Evolutionary conservation across 2,113 vertebrate genomes (phyloP), one percentile per base, ranked within the genome.

Genomic region (Loxodonta africana): DNA sequence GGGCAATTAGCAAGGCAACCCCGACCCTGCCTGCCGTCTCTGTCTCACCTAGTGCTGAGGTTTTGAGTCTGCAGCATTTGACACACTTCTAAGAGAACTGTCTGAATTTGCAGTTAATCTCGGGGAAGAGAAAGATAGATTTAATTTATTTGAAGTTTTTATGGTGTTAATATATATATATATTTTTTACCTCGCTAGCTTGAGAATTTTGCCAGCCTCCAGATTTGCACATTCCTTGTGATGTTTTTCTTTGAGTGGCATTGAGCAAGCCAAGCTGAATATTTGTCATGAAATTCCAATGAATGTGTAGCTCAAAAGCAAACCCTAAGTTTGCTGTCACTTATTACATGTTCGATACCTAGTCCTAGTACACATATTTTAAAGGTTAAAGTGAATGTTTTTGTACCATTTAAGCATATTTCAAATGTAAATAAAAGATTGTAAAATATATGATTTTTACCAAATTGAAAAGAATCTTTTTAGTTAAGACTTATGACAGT

Each of bases 371-470:
- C 98, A 97, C 98, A 97, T 98, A 98, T 98, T 99, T 99, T 99
- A 99, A 98, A 97, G 98, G 98, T 99, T 98, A 96, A 98, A 98
- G 98, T 98, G 98, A 96, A 98, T 99, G 99, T 99, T 99, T 98
- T 99, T 99, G 99, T 99, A 99, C 99, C 99, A 99, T 99, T 99
- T 98, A 98, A 99, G 99, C 98, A 98, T 99, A 99, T 99, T 99
- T 99, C 98, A 98, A 98, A 98, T 99, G 99, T 99, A 99, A 99
- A 99, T 99, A 99, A 99, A 99, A 99, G 99, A 99, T 99, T 99
- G 99, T 99, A 99, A 99, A 99, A 99, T 99, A 99, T 98, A 99
- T 99, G 98, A 99, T 99, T 99, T 99, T 99, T 99, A 99, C 98
- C 98, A 98, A 98, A 98, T 98, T 99, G 97, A 99, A 99, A 99